Conservation (phyloP, 1,140 invertebrate species). For the Cecropterus lyciades region DNA sequence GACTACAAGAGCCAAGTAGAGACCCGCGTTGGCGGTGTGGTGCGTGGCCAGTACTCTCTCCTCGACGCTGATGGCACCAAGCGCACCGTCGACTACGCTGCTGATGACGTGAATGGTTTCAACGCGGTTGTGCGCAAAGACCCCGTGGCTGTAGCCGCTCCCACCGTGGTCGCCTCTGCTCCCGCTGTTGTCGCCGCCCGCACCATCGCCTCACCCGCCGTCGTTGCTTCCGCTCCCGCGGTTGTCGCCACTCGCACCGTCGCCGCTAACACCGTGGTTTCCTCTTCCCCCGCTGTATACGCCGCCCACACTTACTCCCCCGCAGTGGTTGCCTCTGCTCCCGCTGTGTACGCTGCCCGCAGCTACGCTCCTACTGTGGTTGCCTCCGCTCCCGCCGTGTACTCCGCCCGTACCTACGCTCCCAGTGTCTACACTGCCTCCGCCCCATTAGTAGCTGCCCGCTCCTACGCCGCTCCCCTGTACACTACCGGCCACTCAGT, state of each 20-base stretch:
- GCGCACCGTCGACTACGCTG: constrained; percentile 56
- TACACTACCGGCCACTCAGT: constrained; percentile 38
- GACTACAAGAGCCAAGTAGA: no score
- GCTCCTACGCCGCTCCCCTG: constrained; percentile 34
- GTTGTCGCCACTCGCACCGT: constrained; percentile 40
- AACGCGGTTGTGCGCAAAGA: constrained; percentile 55
- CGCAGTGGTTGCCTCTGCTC: constrained; percentile 38
- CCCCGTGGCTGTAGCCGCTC: constrained; percentile 32
- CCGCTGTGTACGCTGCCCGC: constrained; percentile 39
- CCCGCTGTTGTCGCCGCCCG: constrained; percentile 22
- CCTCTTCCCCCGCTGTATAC: constrained; percentile 39
- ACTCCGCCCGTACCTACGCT: constrained; percentile 31
- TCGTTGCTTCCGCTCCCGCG: constrained; percentile 39
- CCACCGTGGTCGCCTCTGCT: constrained; percentile 38
- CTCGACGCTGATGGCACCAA: constrained; percentile 56
- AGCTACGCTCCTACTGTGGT: constrained; percentile 34
- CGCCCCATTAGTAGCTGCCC: constrained; percentile 37
- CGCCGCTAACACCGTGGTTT: constrained; percentile 35
- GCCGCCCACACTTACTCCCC: constrained; percentile 29
- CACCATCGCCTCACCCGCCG: constrained; percentile 31
- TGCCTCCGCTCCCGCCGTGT: constrained; percentile 36
- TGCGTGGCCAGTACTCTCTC: constrained; percentile 57
- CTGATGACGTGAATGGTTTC: constrained; percentile 56
- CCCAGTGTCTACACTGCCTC: constrained; percentile 33
- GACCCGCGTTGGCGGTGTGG: constrained; percentile 49